Base-by-base conservation (phyloP, 2,113 vertebrate genomes). In the Lethenteron camtschaticum region DNA sequence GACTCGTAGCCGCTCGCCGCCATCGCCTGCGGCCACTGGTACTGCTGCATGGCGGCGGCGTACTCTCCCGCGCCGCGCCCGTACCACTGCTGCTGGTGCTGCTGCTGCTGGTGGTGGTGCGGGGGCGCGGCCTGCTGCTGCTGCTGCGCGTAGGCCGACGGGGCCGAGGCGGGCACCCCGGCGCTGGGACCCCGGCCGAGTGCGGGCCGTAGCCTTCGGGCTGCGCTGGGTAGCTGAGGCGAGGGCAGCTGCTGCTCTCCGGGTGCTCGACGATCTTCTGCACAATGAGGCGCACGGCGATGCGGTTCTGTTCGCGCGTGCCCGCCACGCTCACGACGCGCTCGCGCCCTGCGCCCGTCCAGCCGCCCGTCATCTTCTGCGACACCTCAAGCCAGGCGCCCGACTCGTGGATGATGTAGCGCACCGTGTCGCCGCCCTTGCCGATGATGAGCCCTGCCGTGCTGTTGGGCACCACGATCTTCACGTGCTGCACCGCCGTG, bases 341-440 rank as follows among this genome's bases (percentile, higher is more conserved):
- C 10, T 66, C 63, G 10, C n/a, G 63, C 63, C 63, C 63, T 9
- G n/a, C n/a, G 9, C 63, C 63, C n/a, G 24, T 24, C 63, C 63
- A 66, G n/a, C 63, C 63, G 10, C 24, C 63, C 9, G 63, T 24
- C n/a, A 24, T 66, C 24, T 66, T 66, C 63, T 66, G 63, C n/a
- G 63, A 66, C 63, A 66, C n/a, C 63, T 66, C n/a, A n/a, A 66
- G n/a, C 63, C 63, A 24, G n/a, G 63, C 63, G n/a, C 63, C 63
- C n/a, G 63, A 66, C 24, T 66, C 63, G n/a, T 66, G n/a, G n/a
- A 66, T 66, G 63, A 66, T 66, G 63, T 24, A 66, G 63, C 63
- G 63, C 24, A 66, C 63, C 24, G 63, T 66, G n/a, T 66, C 63
- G n/a, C 63, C 63, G n/a, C 63, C 63, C 10, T 66, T 66, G 8